Evolutionary conservation across 2,888 invertebrate species (phyloP).

Genomic region (Ornithoptera priamus): DNA sequence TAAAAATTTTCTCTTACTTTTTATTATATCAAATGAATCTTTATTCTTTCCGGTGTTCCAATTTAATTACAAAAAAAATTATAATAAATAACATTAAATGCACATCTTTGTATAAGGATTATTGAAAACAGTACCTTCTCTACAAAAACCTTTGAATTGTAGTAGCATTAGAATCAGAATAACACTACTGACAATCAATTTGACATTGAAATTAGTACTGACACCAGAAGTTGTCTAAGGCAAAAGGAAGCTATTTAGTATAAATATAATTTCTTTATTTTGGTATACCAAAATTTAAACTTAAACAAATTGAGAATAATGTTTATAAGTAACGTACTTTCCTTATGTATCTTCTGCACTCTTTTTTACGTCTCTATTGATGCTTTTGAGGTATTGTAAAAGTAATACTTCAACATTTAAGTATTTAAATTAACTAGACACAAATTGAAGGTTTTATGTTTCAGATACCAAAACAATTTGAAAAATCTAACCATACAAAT

Average conservation of each 20-base stretch:
- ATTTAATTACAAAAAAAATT: no score
- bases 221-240: background rate
- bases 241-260: background rate
- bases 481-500: slow-evolving; percentile 92
- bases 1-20: no score
- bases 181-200: background rate
- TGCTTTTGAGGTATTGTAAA: slow-evolving; percentile 27
- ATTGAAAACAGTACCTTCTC: no score
- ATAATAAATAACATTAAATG: no score
- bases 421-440: background rate
- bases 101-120: no score
- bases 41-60: no score
- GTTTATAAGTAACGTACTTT: slow-evolving; percentile 4
- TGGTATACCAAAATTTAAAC: background rate
- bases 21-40: no score
- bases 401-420: slow-evolving; percentile 4
- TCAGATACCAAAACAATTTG: slow-evolving; percentile 77
- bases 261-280: background rate
- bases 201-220: background rate
- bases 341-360: background rate
- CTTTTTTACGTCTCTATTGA: background rate
- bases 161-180: no score
- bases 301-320: background rate
- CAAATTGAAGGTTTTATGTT: slow-evolving; percentile 29
- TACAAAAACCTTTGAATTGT: no score